A percentile compares a stretch with the other conserved stretches of the same genome.
phyloP scores from a whole-genome alignment of 2,797 vertebrate species.

The Centroberyx gerrardi region DNA sequence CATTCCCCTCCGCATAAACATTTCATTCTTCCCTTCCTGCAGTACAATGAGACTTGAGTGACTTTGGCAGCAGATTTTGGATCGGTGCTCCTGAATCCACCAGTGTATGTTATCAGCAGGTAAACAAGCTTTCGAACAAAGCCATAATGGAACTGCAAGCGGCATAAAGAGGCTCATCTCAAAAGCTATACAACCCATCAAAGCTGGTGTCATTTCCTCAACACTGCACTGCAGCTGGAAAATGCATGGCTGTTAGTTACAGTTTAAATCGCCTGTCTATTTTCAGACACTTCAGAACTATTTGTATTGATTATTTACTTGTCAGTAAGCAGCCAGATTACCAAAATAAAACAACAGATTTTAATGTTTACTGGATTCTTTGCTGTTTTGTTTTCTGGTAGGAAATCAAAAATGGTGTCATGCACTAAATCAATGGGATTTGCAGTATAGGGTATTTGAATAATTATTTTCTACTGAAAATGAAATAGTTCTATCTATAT shows the following conservation, averaged over 20 bases:
- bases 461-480: constrained; percentile 83
- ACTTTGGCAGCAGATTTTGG: constrained; percentile 91
- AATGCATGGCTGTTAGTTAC: constrained; percentile 85
- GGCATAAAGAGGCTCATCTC: constrained; percentile 90
- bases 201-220: constrained; percentile 88
- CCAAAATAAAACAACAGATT: constrained; percentile 84
- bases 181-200: constrained; percentile 89
- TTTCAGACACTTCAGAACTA: constrained; percentile 86
- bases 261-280: constrained; percentile 85
- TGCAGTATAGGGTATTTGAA: constrained; percentile 83
- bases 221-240: constrained; percentile 85
- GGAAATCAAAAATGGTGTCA: constrained; percentile 82
- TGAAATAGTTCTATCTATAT: constrained; percentile 84
- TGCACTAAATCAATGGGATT: constrained; percentile 86
- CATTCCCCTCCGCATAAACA: constrained; percentile 88
- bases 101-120: constrained; percentile 93
- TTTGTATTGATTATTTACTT: constrained; percentile 87
- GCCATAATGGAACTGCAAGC: constrained; percentile 90
- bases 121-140: constrained; percentile 93
- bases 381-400: constrained; percentile 74
- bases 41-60: constrained; percentile 91
- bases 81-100: constrained; percentile 91
- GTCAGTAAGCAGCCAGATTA: constrained; percentile 85
- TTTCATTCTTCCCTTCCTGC: constrained; percentile 88
- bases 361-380: constrained; percentile 81